These are phyloP conservation scores for Erebia ligea DNA, from an alignment of 2,888 invertebrate genomes.

Conservation along the genomic window DNA sequence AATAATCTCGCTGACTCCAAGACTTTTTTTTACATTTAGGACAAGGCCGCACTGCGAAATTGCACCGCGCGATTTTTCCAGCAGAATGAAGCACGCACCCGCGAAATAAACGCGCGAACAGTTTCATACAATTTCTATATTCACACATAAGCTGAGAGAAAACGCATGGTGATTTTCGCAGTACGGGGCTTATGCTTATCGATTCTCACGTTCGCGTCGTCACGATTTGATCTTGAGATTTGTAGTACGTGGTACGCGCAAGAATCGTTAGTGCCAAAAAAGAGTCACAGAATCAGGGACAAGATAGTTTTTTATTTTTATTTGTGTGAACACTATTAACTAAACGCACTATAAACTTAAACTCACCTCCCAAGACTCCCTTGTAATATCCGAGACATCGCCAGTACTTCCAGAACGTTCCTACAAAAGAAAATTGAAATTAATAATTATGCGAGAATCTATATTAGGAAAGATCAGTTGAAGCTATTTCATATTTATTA, in stretches of 20 bases:
- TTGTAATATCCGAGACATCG: conserved; percentile 91
- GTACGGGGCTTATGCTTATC: not conserved
- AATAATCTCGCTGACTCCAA: conserved; percentile 45
- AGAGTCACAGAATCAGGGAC: not conserved
- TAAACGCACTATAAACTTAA: too few species aligned
- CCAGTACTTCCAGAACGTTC: conserved; percentile 86
- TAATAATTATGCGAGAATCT: not conserved
- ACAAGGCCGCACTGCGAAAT: too few species aligned
- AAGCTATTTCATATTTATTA: not conserved
- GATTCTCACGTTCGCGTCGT: not conserved
- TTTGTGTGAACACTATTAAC: too few species aligned
- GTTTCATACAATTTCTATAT: too few species aligned
- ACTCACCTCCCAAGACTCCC: conserved; percentile 97
- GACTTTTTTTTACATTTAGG: not conserved
- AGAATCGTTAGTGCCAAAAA: not conserved
- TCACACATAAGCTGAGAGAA: too few species aligned
- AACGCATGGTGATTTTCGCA: too few species aligned
- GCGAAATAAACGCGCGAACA: too few species aligned
- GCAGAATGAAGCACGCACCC: too few species aligned
- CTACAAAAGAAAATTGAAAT: conserved; percentile 54
- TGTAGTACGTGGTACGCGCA: not conserved
- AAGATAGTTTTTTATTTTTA: conserved; percentile 45
- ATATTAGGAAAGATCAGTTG: not conserved
- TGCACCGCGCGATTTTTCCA: too few species aligned
- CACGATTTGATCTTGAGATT: not conserved